Evolutionary conservation across 2,113 vertebrate genomes (phyloP).

Genomic region (Lycaon pictus): DNA sequence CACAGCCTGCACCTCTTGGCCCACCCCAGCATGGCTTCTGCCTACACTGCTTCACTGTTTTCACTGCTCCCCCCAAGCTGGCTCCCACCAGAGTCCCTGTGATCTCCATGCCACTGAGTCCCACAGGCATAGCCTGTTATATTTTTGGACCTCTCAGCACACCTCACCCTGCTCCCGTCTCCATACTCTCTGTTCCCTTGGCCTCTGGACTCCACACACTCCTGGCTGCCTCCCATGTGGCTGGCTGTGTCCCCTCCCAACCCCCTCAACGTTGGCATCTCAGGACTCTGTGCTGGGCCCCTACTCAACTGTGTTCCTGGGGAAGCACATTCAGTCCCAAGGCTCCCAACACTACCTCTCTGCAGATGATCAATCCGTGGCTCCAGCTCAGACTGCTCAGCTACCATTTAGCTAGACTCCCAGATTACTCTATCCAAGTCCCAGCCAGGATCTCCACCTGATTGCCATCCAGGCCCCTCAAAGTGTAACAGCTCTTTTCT

Average conservation of each 20-base stretch:
- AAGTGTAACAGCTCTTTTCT: neutral
- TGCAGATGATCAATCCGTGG: neutral
- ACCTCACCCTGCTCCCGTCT: neutral
- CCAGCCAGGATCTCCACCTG: neutral
- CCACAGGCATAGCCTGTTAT: neutral
- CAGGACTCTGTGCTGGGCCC: neutral
- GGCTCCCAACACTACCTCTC: neutral
- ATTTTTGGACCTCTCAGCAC: neutral
- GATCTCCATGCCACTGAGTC: neutral
- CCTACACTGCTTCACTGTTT: neutral
- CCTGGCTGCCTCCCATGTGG: neutral
- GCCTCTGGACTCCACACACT: neutral
- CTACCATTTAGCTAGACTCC: neutral
- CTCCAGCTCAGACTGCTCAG: neutral
- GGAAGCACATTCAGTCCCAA: neutral
- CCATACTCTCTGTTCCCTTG: neutral
- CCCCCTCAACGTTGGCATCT: neutral
- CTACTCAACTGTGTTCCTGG: neutral
- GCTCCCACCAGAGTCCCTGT: neutral
- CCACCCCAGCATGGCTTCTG: neutral
- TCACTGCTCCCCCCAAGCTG: neutral
- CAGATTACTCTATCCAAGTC: neutral
- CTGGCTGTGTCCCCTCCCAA: neutral
- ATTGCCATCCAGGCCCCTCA: neutral
- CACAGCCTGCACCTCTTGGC: neutral